Conservation (phyloP, 1,140 invertebrate species). For the Helicoverpa zea region DNA sequence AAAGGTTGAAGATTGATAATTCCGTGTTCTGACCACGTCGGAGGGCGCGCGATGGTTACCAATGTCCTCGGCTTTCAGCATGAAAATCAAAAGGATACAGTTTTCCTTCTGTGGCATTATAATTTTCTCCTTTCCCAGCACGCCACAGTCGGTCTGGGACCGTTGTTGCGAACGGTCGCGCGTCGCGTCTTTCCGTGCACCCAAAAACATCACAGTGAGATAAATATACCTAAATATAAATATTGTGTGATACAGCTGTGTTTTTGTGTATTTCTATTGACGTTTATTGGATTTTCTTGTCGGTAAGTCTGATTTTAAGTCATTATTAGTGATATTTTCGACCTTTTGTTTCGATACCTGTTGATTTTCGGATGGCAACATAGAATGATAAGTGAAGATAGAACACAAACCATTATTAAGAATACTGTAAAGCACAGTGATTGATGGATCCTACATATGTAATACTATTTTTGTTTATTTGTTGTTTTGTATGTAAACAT, state of each 20-base stretch:
- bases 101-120: constrained; percentile 14
- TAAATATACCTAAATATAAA: constrained; percentile 17
- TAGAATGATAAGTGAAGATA: not conserved
- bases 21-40: constrained; percentile 26
- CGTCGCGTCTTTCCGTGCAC: not conserved
- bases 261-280: constrained; percentile 19
- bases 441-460: not conserved
- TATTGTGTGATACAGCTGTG: constrained; percentile 44
- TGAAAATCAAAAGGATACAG: constrained; percentile 32
- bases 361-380: constrained; percentile 45
- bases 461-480: not conserved
- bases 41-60: not conserved
- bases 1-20: constrained; percentile 8
- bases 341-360: constrained; percentile 21
- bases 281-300: constrained; percentile 24
- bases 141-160: constrained; percentile 31
- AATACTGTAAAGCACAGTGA: not conserved
- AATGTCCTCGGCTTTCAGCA: not conserved
- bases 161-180: constrained; percentile 1
- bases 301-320: constrained; percentile 28
- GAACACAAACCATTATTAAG: not conserved
- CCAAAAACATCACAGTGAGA: constrained; percentile 28
- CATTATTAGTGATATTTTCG: not conserved
- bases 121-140: not conserved
- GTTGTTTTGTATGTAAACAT: not conserved